Conservation (phyloP, 2,797 vertebrate genomes). For the Cryptoprocta ferox region DNA sequence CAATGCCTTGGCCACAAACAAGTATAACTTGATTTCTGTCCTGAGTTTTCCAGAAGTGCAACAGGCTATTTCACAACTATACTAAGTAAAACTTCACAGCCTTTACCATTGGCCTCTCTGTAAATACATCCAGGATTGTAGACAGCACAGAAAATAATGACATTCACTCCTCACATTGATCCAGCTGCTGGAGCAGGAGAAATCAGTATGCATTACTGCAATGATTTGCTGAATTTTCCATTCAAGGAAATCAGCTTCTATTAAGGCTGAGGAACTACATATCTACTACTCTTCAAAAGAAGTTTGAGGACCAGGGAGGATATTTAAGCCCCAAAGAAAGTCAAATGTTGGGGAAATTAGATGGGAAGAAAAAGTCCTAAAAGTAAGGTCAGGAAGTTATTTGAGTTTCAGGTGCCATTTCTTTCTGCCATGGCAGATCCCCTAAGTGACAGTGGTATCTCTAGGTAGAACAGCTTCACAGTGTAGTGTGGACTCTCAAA, state of each 20-base stretch:
- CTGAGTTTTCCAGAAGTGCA: not conserved
- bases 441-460: not conserved
- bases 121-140: not conserved
- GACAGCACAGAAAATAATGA: constrained; percentile 48
- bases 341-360: not conserved
- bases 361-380: not conserved
- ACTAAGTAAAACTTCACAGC: constrained; percentile 31
- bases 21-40: not conserved
- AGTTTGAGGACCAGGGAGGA: not conserved
- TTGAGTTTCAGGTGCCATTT: not conserved
- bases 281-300: constrained; percentile 7
- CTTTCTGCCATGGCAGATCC: not conserved
- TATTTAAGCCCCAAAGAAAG: constrained; percentile 3
- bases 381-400: not conserved
- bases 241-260: constrained; percentile 42
- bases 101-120: not conserved
- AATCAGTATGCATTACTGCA: constrained; percentile 48
- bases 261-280: constrained; percentile 32
- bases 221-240: constrained; percentile 53
- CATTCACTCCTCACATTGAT: constrained; percentile 50
- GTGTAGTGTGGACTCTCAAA: not conserved
- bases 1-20: not conserved
- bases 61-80: not conserved
- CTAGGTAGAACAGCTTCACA: not conserved
- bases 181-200: not conserved